phyloP scores from a whole-genome alignment of 2,888 invertebrate genomes.

The Frankliniella intonsa region DNA sequence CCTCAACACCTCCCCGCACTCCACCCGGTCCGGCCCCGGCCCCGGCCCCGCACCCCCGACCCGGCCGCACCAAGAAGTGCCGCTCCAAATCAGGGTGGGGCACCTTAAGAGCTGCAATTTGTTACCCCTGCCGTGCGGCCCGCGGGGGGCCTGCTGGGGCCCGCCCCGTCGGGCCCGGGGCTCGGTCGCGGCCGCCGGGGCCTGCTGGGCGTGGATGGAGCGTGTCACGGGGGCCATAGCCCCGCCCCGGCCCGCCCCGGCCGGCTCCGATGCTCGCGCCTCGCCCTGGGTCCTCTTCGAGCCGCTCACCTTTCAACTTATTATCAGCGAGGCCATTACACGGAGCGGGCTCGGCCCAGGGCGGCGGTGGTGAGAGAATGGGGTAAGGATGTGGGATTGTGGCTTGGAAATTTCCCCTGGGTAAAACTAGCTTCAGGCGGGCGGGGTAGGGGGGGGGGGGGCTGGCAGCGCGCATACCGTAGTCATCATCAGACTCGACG shows the following conservation, averaged over 20 bases:
- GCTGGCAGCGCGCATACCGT: no score
- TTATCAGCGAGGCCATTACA: neutral
- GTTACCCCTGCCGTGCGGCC: neutral
- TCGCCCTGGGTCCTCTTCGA: no score
- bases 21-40: no score
- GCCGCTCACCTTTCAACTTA: conserved; percentile 10
- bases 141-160: neutral
- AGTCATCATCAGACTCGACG: no score
- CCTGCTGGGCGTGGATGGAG: no score
- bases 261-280: no score
- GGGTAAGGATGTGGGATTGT: conserved; percentile 19
- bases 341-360: neutral
- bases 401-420: conserved; percentile 19
- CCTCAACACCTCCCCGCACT: no score
- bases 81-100: neutral
- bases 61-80: neutral
- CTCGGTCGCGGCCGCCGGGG: neutral
- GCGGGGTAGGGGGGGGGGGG: no score
- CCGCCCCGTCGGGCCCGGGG: neutral
- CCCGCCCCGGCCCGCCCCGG: no score
- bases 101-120: neutral
- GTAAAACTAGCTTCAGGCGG: neutral
- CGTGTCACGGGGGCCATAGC: no score
- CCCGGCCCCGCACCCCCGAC: no score
- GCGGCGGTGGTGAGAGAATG: neutral